phyloP scores from a whole-genome alignment of 2,888 invertebrate species.

The Helobdella robusta region DNA sequence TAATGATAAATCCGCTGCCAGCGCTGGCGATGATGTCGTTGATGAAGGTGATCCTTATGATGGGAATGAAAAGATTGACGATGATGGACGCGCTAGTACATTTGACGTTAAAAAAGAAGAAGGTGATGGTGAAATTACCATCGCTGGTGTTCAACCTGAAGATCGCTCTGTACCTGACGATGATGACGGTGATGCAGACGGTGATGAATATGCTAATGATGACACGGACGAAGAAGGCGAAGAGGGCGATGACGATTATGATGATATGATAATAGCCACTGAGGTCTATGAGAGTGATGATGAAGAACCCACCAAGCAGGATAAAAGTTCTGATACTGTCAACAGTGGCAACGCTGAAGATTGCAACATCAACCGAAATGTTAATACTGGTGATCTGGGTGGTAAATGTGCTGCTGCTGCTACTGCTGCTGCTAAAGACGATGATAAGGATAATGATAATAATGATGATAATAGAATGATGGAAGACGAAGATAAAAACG shows the following conservation, averaged over 20 bases:
- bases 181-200: background rate
- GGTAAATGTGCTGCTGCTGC: too few species aligned
- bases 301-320: background rate
- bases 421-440: too few species aligned
- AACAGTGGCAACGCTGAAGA: background rate
- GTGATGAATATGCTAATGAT: background rate
- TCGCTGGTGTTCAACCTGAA: background rate
- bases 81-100: too few species aligned
- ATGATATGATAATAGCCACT: background rate
- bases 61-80: too few species aligned
- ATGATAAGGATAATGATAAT: too few species aligned
- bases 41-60: conserved; percentile 4
- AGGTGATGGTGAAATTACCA: background rate
- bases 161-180: background rate
- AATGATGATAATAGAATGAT: too few species aligned
- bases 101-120: too few species aligned
- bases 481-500: too few species aligned
- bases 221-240: background rate
- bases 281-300: background rate
- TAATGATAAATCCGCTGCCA: too few species aligned
- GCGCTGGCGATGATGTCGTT: too few species aligned
- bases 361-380: background rate
- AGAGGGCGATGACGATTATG: conserved; percentile 3
- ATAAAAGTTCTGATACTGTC: background rate
- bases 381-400: too few species aligned